These are phyloP conservation scores for Solea senegalensis DNA, from an alignment of 2,113 vertebrate species.

Conservation along the genomic window DNA sequence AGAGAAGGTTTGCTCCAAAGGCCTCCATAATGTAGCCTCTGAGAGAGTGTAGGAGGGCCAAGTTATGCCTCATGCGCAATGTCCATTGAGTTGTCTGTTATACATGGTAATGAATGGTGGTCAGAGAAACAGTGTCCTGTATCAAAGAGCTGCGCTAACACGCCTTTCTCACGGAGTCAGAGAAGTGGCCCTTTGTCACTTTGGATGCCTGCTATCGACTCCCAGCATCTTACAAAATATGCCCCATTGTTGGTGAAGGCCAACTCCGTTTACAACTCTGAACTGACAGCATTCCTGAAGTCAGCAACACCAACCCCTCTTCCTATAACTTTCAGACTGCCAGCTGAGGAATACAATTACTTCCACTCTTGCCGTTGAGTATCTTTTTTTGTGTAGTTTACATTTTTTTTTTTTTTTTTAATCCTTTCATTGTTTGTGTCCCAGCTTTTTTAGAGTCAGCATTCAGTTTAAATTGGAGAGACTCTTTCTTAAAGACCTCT, in stretches of 20 bases:
- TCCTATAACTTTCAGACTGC: slow-evolving; percentile 30
- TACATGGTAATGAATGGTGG: slow-evolving; percentile 91
- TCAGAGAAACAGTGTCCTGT: slow-evolving; percentile 90
- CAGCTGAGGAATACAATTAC: slow-evolving; percentile 8
- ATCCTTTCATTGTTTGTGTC: neutral
- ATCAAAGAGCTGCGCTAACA: slow-evolving; percentile 86
- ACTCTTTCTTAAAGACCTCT: too few species aligned
- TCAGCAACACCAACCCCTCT: slow-evolving; percentile 47
- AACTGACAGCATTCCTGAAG: slow-evolving; percentile 73
- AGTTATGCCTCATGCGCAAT: slow-evolving; percentile 90
- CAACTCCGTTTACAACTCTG: slow-evolving; percentile 76
- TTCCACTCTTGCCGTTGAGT: neutral
- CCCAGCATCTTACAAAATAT: slow-evolving; percentile 80
- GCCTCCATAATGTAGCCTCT: slow-evolving; percentile 49
- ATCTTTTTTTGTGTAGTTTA: neutral
- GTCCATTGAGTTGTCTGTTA: slow-evolving; percentile 93
- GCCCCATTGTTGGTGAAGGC: slow-evolving; percentile 81
- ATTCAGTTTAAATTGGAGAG: too few species aligned
- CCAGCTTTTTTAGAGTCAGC: neutral
- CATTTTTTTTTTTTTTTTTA: neutral
- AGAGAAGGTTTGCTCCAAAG: slow-evolving; percentile 41
- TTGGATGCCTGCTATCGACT: slow-evolving; percentile 75
- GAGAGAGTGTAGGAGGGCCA: slow-evolving; percentile 80
- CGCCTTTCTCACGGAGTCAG: slow-evolving; percentile 88
- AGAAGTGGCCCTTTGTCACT: slow-evolving; percentile 81